Evolutionary conservation across 2,888 invertebrate species (phyloP).

Genomic region (Melanophora roralis): DNA sequence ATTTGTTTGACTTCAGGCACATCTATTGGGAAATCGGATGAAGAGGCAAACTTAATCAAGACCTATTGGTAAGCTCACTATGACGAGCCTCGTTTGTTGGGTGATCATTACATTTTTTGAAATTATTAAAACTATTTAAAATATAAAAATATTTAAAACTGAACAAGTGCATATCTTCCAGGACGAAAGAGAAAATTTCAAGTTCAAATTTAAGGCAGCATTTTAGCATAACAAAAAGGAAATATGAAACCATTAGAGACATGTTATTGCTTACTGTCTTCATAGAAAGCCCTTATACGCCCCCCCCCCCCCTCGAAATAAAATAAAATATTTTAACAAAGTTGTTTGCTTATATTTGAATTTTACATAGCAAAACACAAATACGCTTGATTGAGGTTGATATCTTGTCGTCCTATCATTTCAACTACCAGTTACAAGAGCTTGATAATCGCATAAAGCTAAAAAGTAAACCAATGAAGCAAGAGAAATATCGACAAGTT

Average conservation of each 20-base stretch:
- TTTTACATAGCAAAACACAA: conserved; percentile 15
- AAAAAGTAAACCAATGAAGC: not conserved
- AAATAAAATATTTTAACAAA: not conserved
- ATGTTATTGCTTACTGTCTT: no score
- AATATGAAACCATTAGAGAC: no score
- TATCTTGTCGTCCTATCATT: not conserved
- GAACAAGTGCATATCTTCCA: not conserved
- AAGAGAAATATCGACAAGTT: not conserved
- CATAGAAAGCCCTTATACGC: no score
- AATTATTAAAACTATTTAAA: no score
- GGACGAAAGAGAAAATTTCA: not conserved
- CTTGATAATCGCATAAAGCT: not conserved
- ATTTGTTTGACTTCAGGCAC: no score
- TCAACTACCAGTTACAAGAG: not conserved
- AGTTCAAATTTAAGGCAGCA: not conserved
- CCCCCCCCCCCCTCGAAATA: no score
- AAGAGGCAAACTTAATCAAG: no score
- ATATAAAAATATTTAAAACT: no score
- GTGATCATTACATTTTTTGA: no score
- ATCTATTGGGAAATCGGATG: no score
- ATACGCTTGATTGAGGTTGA: conserved; percentile 34
- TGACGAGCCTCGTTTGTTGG: no score
- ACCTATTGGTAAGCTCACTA: no score
- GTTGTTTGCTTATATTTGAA: conserved; percentile 23
- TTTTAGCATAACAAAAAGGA: not conserved